Evolutionary conservation across 1,140 invertebrate species (phyloP).

Genomic region (Drosophila ambigua): DNA sequence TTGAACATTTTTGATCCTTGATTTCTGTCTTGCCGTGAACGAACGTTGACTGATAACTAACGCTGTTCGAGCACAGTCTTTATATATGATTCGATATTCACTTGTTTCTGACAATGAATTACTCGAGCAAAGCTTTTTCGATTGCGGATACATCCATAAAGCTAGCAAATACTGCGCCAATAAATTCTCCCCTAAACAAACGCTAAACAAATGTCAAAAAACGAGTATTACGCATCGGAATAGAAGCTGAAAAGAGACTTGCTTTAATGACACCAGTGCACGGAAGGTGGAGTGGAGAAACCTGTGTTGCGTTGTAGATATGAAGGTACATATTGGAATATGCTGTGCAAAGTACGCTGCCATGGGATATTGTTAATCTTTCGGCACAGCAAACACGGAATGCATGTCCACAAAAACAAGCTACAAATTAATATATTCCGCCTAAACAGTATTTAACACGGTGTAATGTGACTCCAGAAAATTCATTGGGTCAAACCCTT

Average conservation of each 20-base stretch:
- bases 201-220: slow-evolving; percentile 46
- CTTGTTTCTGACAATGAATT: slow-evolving; percentile 11
- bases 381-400: too few species aligned
- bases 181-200: slow-evolving; percentile 28
- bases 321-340: too few species aligned
- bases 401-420: too few species aligned
- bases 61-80: slow-evolving; percentile 15
- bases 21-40: slow-evolving; percentile 45
- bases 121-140: slow-evolving; percentile 12
- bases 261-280: slow-evolving; percentile 15
- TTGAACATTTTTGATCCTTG: slow-evolving; percentile 69
- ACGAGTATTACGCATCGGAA: slow-evolving; percentile 18
- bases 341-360: too few species aligned
- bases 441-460: too few species aligned
- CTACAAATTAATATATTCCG: too few species aligned
- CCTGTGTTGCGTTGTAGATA: not conserved
- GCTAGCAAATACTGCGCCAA: slow-evolving; percentile 29
- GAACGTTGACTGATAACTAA: slow-evolving; percentile 65
- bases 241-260: slow-evolving; percentile 22
- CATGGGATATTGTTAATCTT: too few species aligned
- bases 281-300: slow-evolving; percentile 16
- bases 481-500: too few species aligned
- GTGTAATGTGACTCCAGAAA: too few species aligned
- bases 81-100: slow-evolving; percentile 48
- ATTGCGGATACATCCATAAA: slow-evolving; percentile 25